These are phyloP conservation scores for Caenorhabditis inopinata DNA, from an alignment of 1,140 invertebrate genomes.

Conservation along the genomic window DNA sequence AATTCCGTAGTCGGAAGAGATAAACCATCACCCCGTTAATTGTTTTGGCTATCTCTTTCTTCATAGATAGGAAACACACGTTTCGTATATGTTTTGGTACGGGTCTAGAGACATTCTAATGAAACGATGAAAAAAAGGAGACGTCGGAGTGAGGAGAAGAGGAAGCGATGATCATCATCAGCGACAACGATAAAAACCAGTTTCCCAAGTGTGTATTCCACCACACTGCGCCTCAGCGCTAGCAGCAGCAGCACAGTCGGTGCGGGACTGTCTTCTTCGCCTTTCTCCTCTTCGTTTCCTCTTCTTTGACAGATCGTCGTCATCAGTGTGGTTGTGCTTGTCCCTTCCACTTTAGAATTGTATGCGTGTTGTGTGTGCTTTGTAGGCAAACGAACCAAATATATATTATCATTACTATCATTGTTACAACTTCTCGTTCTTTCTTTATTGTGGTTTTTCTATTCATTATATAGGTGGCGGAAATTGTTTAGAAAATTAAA, in stretches of 20 bases:
- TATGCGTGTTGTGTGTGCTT: constrained; percentile 11
- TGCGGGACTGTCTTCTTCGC: constrained; percentile 13
- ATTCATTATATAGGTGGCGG: background rate
- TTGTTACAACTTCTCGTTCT: background rate
- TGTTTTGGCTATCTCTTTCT: background rate
- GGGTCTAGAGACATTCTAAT: background rate
- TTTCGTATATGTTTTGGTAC: constrained; percentile 21
- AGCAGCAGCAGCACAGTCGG: constrained; percentile 8
- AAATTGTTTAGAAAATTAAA: background rate
- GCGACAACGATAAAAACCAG: constrained; percentile 21
- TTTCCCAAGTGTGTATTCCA: background rate
- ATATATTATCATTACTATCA: background rate
- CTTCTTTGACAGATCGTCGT: constrained; percentile 20
- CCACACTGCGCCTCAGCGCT: constrained; percentile 1
- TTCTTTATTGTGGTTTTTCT: background rate
- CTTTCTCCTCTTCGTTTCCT: background rate
- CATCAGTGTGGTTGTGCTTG: background rate
- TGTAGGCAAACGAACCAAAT: constrained; percentile 15
- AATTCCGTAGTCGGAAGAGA: no score
- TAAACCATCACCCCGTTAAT: background rate
- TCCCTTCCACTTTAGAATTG: background rate
- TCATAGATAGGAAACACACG: background rate
- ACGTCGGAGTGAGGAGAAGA: background rate
- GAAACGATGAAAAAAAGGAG: background rate
- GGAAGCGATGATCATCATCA: constrained; percentile 12